These are phyloP conservation scores for Pseudomyrmex dendroicus DNA, from an alignment of 1,140 invertebrate species.

Conservation along the genomic window DNA sequence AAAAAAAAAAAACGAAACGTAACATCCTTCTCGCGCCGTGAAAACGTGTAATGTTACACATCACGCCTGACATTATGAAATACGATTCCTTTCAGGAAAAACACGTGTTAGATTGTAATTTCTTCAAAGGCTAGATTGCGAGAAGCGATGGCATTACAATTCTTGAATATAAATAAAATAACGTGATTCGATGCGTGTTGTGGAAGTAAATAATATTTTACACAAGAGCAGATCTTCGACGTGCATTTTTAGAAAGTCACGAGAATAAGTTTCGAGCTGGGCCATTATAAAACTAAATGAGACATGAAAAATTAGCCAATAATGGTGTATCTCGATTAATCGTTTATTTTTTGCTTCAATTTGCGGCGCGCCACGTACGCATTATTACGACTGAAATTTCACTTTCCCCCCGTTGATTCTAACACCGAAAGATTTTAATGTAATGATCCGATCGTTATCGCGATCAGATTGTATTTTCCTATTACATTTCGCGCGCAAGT, in stretches of 20 bases:
- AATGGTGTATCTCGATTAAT: slow-evolving; percentile 35
- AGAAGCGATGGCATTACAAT: slow-evolving; percentile 3
- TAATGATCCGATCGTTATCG: slow-evolving; percentile 26
- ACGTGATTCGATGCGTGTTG: no score
- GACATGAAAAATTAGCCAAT: slow-evolving; percentile 36
- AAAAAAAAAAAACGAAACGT: background rate
- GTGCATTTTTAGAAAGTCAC: background rate
- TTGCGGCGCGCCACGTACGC: slow-evolving; percentile 10
- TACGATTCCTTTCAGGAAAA: background rate
- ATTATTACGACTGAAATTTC: slow-evolving; percentile 41
- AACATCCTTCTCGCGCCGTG: slow-evolving; percentile 7
- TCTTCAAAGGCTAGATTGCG: slow-evolving; percentile 18
- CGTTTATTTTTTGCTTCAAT: slow-evolving; percentile 22
- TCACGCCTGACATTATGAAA: slow-evolving; percentile 16
- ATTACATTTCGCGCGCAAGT: slow-evolving; percentile 30
- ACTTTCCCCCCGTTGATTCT: slow-evolving; percentile 42
- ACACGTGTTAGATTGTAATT: background rate
- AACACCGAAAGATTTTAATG: slow-evolving; percentile 46
- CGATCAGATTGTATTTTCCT: slow-evolving; percentile 41
- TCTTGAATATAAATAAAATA: background rate
- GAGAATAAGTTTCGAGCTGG: no score
- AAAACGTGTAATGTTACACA: slow-evolving; percentile 18
- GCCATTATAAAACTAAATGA: slow-evolving; percentile 38
- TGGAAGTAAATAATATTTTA: no score
- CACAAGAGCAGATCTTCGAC: no score